phyloP scores from a whole-genome alignment of 2,797 vertebrate genomes.

The Sebastes kiyomatsui region DNA sequence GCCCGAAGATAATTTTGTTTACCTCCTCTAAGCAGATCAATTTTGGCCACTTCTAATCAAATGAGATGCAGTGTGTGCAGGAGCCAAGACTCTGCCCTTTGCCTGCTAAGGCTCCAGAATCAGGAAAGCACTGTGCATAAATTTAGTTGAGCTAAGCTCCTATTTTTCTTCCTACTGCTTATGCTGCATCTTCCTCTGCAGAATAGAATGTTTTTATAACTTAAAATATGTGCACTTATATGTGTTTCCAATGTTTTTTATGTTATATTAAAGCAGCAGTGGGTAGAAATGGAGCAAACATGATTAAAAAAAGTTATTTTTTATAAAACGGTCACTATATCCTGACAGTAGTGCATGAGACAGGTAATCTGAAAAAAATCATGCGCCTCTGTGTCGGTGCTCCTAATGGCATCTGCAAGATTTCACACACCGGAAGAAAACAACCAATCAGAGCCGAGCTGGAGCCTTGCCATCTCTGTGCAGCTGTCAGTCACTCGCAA shows the following conservation, averaged over 20 bases:
- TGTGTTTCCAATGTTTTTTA: not conserved
- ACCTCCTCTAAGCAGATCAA: conserved; percentile 68
- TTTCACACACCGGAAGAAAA: too few species aligned
- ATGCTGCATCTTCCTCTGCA: conserved; percentile 9
- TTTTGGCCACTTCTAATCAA: conserved; percentile 70
- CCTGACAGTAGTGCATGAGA: too few species aligned
- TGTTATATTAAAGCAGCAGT: not conserved
- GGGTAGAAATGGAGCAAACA: too few species aligned
- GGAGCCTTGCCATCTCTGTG: too few species aligned
- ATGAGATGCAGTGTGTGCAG: conserved; percentile 54
- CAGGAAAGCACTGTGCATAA: conserved; percentile 33
- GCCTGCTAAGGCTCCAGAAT: conserved; percentile 42
- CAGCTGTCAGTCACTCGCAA: too few species aligned
- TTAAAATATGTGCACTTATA: not conserved
- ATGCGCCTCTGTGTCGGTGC: too few species aligned
- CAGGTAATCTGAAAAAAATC: too few species aligned
- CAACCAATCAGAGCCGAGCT: too few species aligned
- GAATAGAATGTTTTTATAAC: not conserved
- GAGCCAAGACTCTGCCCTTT: conserved; percentile 46
- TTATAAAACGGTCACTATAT: too few species aligned
- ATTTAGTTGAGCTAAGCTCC: conserved; percentile 33
- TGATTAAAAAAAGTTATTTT: too few species aligned
- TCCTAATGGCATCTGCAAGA: too few species aligned
- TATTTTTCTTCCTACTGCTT: not conserved
- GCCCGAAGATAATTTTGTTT: conserved; percentile 68